Evolutionary conservation across 1,140 invertebrate species (phyloP).

Genomic region (Ctenoplectra terminalis): DNA sequence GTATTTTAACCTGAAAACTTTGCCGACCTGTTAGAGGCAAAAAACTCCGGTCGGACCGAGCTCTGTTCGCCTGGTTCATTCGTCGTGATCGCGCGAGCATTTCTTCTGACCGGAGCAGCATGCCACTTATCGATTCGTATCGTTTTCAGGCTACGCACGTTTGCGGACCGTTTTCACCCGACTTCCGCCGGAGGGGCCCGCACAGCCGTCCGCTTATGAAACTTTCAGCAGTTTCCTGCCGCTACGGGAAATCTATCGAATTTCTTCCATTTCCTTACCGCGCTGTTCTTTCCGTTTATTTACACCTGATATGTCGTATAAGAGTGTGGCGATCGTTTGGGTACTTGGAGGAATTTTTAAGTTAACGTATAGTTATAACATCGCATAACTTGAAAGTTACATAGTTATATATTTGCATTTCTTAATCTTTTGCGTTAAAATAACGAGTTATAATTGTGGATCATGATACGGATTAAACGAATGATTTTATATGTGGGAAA

Average conservation of each 20-base stretch:
- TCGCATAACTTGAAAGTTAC: too few relatives aligned
- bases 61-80: neutral
- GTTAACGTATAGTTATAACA: too few relatives aligned
- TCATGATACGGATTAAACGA: too few relatives aligned
- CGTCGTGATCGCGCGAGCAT: neutral
- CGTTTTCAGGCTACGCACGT: slow-evolving; percentile 75
- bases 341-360: too few relatives aligned
- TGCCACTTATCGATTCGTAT: slow-evolving; percentile 56
- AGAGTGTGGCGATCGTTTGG: too few relatives aligned
- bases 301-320: too few relatives aligned
- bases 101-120: slow-evolving; percentile 25
- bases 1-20: slow-evolving; percentile 57
- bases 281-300: neutral
- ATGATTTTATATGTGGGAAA: too few relatives aligned
- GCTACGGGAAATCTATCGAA: slow-evolving; percentile 49
- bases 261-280: slow-evolving; percentile 9
- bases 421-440: too few relatives aligned
- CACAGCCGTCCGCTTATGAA: slow-evolving; percentile 55
- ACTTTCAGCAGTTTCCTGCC: slow-evolving; percentile 55
- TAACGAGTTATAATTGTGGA: too few relatives aligned
- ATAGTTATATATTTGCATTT: too few relatives aligned
- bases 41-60: slow-evolving; percentile 16
- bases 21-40: slow-evolving; percentile 26
- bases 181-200: slow-evolving; percentile 70
- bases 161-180: slow-evolving; percentile 71